Evolutionary conservation across 1,140 invertebrate genomes (phyloP).

Genomic region (Ceratitis capitata): DNA sequence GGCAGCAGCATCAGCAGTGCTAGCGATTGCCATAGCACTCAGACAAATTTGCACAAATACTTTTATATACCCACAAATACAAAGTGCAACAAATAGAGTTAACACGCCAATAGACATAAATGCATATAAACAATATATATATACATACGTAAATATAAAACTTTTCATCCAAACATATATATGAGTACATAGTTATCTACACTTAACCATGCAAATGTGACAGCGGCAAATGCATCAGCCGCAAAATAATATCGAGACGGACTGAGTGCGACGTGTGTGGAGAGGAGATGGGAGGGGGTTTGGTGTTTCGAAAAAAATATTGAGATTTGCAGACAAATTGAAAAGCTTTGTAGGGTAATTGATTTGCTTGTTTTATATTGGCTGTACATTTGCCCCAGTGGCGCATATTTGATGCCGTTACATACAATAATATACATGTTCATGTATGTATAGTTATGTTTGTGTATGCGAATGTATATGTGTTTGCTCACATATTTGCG

Average conservation of each 20-base stretch:
- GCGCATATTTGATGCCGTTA: neutral
- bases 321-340: slow-evolving; percentile 9
- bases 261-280: neutral
- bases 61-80: too few species aligned
- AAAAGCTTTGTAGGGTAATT: slow-evolving; percentile 29
- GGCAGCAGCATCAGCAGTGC: neutral
- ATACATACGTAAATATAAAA: too few species aligned
- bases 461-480: neutral
- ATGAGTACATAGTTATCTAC: too few species aligned
- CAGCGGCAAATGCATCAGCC: neutral
- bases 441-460: neutral
- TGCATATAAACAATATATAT: too few species aligned
- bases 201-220: neutral
- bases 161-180: too few species aligned
- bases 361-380: slow-evolving; percentile 21
- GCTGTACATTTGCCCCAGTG: neutral
- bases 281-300: neutral
- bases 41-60: neutral
- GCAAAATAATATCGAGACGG: neutral
- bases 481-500: neutral
- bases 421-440: too few species aligned
- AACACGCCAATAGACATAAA: neutral
- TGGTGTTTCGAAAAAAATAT: too few species aligned
- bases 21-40: neutral
- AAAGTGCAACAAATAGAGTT: too few species aligned